Conservation (phyloP, 2,888 invertebrate species). For the Apotomis capreana region DNA sequence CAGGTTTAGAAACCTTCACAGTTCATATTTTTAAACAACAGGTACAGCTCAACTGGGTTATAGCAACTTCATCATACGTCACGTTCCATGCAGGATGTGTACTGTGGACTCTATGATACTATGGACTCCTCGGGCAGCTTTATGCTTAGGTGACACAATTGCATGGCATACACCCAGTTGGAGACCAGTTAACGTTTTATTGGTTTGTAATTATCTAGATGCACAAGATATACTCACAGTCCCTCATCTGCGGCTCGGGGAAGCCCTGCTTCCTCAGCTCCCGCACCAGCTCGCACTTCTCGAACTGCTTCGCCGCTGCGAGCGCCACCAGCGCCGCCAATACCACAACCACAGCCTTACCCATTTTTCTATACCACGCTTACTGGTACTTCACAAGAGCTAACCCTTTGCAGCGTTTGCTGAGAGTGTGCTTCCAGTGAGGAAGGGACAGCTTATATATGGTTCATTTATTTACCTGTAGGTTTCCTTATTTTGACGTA, state of each 20-base stretch:
- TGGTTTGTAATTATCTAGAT: too few relatives aligned
- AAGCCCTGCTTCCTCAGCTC: conserved; percentile 45
- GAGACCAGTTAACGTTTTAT: too few relatives aligned
- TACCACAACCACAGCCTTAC: neutral
- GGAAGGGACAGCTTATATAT: conserved; percentile 12
- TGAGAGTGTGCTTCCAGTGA: conserved; percentile 5
- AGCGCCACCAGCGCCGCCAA: conserved; percentile 22
- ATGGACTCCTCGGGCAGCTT: too few relatives aligned
- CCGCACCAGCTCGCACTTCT: conserved; percentile 45
- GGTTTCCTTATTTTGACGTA: conserved; percentile 10
- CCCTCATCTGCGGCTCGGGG: conserved; percentile 40
- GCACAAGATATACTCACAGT: conserved; percentile 40
- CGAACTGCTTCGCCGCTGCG: conserved; percentile 35
- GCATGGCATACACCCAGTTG: too few relatives aligned
- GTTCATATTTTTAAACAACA: too few relatives aligned
- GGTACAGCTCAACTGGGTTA: too few relatives aligned
- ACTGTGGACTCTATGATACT: too few relatives aligned
- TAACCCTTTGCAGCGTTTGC: neutral
- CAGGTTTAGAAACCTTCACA: too few relatives aligned
- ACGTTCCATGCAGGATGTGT: too few relatives aligned
- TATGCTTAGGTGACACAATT: too few relatives aligned
- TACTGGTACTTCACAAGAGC: neutral
- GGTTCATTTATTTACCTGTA: conserved; percentile 17
- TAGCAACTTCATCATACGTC: too few relatives aligned
- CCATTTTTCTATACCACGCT: neutral